Base-by-base conservation (phyloP, 2,888 invertebrate species). In the Phoenoteleia sp. region DNA sequence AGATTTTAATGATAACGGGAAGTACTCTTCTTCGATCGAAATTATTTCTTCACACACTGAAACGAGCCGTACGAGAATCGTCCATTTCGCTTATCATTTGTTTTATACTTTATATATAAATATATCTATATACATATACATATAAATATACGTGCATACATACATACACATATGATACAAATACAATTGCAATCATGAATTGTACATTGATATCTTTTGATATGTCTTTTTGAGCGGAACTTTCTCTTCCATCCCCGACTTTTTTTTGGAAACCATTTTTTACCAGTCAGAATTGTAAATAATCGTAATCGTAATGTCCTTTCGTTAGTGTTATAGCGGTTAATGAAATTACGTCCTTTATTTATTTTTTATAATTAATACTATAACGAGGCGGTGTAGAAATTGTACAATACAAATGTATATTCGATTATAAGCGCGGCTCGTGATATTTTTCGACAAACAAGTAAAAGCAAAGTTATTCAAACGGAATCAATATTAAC, bases 1-100 rank as follows among this genome's bases (percentile, higher is more conserved):
- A 91, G 91, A 91, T 87, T 89, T 88, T 88, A 89, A 89, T 79
- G 74, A 81, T 87, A 79, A 89, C 87, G 87, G 87, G 87, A 88
- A 89, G 89, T 89, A 90, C 90, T 90, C 90, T 90, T 87, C 88
- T 90, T 87, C 88, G 86, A 89, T 90, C 89, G 90, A 92, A 89
- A 88, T 90, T 91, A 33, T 92, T 91, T 90, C 87, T 89, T 89
- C 84, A 81, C 25, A 69, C 75, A 67, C 36, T 39, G 39, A 67
- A 72, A 87, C 91, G 91, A 90, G 91, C 90, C 91, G 90, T 90
- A 74, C 64, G 64, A 56, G 52, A 64, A 81, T 76, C 81, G 71
- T 81, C 81, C 75, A 75, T 45, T 52, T 77, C 45, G 47, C 62
- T 83, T 64, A 74, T 80, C 76, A 74, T 52, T 71, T 85, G 52